Conservation (phyloP, 2,888 invertebrate genomes). For the Spodoptera picta region DNA sequence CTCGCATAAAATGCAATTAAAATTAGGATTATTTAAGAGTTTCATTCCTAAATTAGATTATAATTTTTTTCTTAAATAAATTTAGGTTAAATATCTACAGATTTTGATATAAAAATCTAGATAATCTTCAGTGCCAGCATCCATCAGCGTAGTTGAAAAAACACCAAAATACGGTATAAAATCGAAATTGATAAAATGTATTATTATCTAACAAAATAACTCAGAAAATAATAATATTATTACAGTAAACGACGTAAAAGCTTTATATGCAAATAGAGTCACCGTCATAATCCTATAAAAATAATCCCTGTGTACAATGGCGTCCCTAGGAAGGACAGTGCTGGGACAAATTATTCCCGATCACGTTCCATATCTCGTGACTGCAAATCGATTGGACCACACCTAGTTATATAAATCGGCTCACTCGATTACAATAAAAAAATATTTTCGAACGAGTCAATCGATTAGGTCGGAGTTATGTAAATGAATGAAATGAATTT, state of each 20-base stretch:
- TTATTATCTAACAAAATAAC: neutral
- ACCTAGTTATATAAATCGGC: slow-evolving; percentile 14
- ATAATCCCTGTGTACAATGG: neutral
- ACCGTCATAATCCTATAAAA: slow-evolving; percentile 2
- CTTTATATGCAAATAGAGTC: slow-evolving; percentile 1
- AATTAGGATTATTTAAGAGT: too few relatives aligned
- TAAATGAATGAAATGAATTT: neutral
- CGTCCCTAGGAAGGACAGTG: neutral
- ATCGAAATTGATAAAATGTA: too few relatives aligned
- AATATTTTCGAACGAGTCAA: slow-evolving; percentile 10
- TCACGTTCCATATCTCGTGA: slow-evolving; percentile 47
- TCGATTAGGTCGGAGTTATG: slow-evolving; percentile 2
- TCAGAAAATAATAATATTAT: neutral
- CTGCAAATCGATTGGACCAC: slow-evolving; percentile 39
- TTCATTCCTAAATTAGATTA: too few relatives aligned
- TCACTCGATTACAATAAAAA: slow-evolving; percentile 14
- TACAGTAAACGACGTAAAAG: neutral
- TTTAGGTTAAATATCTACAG: too few relatives aligned
- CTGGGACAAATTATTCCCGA: slow-evolving; percentile 41
- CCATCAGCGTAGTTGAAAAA: too few relatives aligned
- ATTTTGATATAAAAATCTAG: too few relatives aligned
- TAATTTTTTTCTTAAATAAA: too few relatives aligned
- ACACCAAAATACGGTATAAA: too few relatives aligned
- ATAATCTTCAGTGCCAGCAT: too few relatives aligned
- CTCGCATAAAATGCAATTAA: too few relatives aligned